Evolutionary conservation across 2,113 vertebrate species (phyloP).

Genomic region (Lepidothrix coronata): DNA sequence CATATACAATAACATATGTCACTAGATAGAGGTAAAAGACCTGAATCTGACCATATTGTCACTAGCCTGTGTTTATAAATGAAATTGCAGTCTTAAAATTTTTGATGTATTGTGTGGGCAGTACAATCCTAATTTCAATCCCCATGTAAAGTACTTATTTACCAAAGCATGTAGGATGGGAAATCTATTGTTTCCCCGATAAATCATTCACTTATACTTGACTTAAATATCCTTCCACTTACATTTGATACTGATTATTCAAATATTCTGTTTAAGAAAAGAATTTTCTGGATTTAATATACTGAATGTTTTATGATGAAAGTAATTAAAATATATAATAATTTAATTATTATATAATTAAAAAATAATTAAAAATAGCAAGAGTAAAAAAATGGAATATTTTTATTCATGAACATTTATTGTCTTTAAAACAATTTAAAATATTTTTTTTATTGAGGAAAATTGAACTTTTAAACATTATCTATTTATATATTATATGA

Average conservation of each 20-base stretch:
- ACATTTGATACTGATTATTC: not conserved
- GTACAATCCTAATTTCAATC: not conserved
- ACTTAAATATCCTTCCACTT: not conserved
- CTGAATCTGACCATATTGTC: not conserved
- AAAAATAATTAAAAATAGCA: not conserved
- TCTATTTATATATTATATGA: not conserved
- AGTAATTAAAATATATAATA: not conserved
- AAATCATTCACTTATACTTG: not conserved
- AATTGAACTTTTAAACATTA: not conserved
- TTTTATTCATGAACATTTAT: not conserved
- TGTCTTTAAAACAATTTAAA: not conserved
- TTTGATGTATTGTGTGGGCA: not conserved
- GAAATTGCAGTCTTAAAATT: not conserved
- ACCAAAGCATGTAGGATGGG: not conserved
- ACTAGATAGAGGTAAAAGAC: not conserved
- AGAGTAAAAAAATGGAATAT: not conserved
- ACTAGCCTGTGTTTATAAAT: not conserved
- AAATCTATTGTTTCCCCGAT: not conserved
- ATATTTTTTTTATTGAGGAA: not conserved
- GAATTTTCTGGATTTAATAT: not conserved
- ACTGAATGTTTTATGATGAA: not conserved
- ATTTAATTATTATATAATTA: too few relatives aligned
- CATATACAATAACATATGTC: not conserved
- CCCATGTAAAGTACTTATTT: not conserved
- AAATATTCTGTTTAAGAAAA: not conserved